A percentile compares a stretch with the other conserved stretches of the same genome.
These are phyloP conservation scores for Scyliorhinus canicula DNA, from an alignment of 2,797 vertebrate genomes.

Conservation along the genomic window DNA sequence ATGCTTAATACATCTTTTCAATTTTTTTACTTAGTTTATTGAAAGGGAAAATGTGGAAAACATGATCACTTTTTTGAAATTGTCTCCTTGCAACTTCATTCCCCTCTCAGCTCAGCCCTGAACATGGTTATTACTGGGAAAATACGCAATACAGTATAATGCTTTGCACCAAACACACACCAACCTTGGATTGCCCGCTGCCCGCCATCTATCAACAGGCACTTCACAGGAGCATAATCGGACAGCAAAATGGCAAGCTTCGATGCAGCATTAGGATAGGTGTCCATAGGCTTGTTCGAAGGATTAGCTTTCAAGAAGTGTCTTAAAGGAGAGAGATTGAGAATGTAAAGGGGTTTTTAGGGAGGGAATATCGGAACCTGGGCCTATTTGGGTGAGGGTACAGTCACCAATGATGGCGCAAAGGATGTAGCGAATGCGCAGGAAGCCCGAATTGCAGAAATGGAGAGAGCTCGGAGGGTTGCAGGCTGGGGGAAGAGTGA, in stretches of 20 bases:
- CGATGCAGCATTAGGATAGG: background rate
- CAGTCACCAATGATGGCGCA: background rate
- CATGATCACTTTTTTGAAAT: background rate
- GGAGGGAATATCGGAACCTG: background rate
- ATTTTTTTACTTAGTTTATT: background rate
- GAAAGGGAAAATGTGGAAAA: background rate
- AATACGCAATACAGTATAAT: background rate
- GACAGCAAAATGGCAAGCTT: background rate
- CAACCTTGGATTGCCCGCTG: background rate
- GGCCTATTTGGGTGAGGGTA: background rate
- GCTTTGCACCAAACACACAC: background rate
- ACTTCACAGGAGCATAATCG: background rate
- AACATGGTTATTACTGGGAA: background rate
- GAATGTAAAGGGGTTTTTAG: background rate
- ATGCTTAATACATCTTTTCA: slow-evolving; percentile 11
- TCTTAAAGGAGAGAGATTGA: background rate
- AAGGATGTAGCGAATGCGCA: background rate
- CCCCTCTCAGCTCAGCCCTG: background rate
- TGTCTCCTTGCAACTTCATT: background rate
- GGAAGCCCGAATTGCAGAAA: background rate
- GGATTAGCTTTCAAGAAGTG: background rate
- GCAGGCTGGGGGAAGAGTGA: background rate
- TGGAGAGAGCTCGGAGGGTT: background rate
- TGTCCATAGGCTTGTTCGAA: background rate
- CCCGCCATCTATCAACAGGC: background rate